Evolutionary conservation across 2,888 invertebrate genomes (phyloP).

Genomic region (Scelioninae gen. 1): DNA sequence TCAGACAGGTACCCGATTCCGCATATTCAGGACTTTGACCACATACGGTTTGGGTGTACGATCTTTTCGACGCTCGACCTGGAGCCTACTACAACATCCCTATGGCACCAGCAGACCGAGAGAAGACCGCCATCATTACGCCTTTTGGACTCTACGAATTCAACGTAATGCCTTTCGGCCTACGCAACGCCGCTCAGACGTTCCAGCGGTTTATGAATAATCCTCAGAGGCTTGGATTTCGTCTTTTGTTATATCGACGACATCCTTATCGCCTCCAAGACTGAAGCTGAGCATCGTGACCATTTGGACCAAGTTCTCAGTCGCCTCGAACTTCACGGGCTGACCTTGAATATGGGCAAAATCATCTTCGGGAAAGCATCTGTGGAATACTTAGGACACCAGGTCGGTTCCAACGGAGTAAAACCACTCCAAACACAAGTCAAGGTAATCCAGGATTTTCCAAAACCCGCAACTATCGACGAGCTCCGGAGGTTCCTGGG

Average conservation of each 20-base stretch:
- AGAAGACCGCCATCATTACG: constrained; percentile 7
- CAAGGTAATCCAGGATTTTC: not conserved
- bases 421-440: not conserved
- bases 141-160: constrained; percentile 10
- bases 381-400: not conserved
- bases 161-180: not conserved
- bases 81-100: constrained; percentile 11
- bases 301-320: not conserved
- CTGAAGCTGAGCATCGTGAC: not conserved
- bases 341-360: not conserved
- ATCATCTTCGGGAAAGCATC: not conserved
- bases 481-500: not conserved
- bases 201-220: constrained; percentile 5
- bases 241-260: not conserved
- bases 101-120: not conserved
- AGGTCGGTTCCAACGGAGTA: not conserved
- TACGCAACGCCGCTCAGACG: too few relatives aligned
- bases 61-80: constrained; percentile 7
- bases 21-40: not conserved
- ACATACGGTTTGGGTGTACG: not conserved
- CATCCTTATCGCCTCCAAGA: not conserved
- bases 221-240: constrained; percentile 2
- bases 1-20: constrained; percentile 9
- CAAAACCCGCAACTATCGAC: not conserved
- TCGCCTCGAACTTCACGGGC: not conserved